phyloP scores from a whole-genome alignment of 2,113 vertebrate genomes.

The Dromaius novaehollandiae region DNA sequence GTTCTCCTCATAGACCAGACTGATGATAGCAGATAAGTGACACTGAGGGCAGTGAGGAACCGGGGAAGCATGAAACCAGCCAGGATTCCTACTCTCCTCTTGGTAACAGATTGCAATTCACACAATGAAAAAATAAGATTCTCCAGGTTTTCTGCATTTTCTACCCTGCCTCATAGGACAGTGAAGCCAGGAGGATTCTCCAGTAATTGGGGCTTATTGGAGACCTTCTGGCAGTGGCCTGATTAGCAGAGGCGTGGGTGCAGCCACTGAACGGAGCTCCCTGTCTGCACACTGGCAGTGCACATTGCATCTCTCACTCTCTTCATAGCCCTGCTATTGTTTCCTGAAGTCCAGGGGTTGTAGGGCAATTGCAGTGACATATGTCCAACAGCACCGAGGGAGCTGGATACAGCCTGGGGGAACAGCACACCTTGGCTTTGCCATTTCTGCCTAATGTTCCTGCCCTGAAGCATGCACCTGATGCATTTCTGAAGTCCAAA shows the following conservation, averaged over 20 bases:
- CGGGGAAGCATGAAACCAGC: background rate
- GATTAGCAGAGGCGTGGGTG: background rate
- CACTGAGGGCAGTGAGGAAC: background rate
- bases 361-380: background rate
- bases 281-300: rapidly evolving
- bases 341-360: background rate
- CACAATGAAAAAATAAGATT: background rate
- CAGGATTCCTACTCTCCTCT: background rate
- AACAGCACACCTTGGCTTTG: rapidly evolving
- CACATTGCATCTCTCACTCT: background rate
- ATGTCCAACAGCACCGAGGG: background rate
- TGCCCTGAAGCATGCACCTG: rapidly evolving
- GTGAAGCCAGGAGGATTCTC: background rate
- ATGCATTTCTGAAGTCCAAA: background rate
- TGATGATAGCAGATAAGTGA: background rate
- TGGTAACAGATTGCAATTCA: background rate
- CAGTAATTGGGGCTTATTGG: background rate
- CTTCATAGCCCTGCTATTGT: background rate
- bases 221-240: background rate
- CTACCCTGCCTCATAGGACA: rapidly evolving
- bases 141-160: background rate
- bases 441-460: background rate
- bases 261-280: background rate
- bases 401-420: background rate
- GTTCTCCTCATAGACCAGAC: background rate